phyloP scores from a whole-genome alignment of 2,113 vertebrate genomes.

The Castor canadensis region DNA sequence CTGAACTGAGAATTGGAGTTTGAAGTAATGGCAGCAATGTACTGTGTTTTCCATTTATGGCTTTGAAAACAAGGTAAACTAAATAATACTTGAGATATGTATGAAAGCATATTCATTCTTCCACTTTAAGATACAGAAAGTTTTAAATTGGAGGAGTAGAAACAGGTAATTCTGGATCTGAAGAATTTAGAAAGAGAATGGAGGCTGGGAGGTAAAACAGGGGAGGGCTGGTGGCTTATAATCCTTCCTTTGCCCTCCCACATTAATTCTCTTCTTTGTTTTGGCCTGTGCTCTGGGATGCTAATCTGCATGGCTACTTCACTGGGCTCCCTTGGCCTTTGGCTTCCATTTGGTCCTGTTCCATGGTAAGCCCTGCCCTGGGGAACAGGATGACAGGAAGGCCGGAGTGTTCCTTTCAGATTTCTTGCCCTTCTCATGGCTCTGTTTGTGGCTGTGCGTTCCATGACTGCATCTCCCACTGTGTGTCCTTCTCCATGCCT shows the following conservation, averaged over 20 bases:
- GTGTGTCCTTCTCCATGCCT: neutral
- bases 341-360: neutral
- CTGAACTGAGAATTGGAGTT: neutral
- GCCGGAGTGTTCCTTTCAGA: neutral
- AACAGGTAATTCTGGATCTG: neutral
- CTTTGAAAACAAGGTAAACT: neutral
- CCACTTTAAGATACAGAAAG: neutral
- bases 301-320: rapidly evolving
- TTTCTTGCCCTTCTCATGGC: neutral
- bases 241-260: neutral
- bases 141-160: neutral
- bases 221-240: neutral
- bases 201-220: neutral
- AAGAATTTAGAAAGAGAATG: neutral
- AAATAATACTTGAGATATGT: neutral
- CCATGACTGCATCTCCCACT: neutral
- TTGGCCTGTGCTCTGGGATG: neutral
- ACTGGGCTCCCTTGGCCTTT: neutral
- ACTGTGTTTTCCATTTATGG: neutral
- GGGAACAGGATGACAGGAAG: neutral
- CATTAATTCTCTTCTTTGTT: rapidly evolving
- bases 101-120: neutral
- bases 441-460: neutral
- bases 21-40: neutral
- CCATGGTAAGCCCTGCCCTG: neutral